Base-by-base conservation (phyloP, 2,113 vertebrate genomes). In the Mormyrus iriodes region DNA sequence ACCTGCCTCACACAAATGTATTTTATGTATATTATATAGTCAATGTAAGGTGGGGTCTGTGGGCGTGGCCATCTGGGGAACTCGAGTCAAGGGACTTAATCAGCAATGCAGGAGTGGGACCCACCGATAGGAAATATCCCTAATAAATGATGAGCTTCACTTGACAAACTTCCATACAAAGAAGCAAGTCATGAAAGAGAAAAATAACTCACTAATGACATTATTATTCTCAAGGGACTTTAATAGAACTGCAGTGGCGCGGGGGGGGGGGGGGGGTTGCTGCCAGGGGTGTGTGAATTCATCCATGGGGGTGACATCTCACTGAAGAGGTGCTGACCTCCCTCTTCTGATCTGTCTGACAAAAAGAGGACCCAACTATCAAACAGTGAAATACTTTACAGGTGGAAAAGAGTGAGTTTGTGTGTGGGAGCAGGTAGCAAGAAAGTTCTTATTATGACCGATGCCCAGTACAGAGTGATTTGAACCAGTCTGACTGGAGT, bases 401-500 rank as follows among this genome's bases (percentile, higher is more conserved):
- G 65, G 87, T 9, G 52, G 49, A 17, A 17, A 35, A 69, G 69
- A 65, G 58, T 10, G 58, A 39, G 44, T 19, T 24, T 17, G 10
- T 10, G 35, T 46, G 73, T 39, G 52, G 53, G 48, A 79, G 39
- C 13, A 49, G 27, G 55, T 79, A 46, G 76, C 12, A 15, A 52
- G 84, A 2, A 6, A 55, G 85, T 82, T 42, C 21, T 35, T 13
- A 44, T 31, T 13, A 44, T 87, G 85, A 58, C 53, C 35, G 35
- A 55, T 53, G 91, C 86, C 91, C 58, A 49, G 91, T 24, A 15
- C 0, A 2, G 19, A 85, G 92, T 31, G 4, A 90, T 89, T 83
- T 85, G 87, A 91, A 84, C 90, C 88, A 87, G 93, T 88, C 84
- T 13, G 88, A 9, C 69, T 49, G 15, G 55, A 58, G 5, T 15